phyloP scores from a whole-genome alignment of 2,888 invertebrate genomes.

The Onthophagus sagittarius region DNA sequence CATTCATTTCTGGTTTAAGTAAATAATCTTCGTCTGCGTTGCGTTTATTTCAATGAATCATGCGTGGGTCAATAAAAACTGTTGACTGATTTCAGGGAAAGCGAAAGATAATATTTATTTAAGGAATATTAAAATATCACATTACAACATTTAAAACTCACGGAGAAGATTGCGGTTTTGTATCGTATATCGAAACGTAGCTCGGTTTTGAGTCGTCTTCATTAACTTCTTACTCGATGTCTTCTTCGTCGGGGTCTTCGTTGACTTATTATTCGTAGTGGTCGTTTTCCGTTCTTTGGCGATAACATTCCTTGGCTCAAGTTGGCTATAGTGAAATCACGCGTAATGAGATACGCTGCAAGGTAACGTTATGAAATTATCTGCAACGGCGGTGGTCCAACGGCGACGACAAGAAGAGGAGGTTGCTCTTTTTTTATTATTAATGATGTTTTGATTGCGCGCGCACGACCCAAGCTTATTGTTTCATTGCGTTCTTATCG shows the following conservation, averaged over 20 bases:
- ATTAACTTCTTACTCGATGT: neutral
- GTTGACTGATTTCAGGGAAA: no score
- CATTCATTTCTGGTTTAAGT: neutral
- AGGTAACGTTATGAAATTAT: neutral
- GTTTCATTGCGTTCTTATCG: neutral
- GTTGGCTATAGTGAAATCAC: neutral
- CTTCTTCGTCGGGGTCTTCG: no score
- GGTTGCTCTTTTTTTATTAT: neutral
- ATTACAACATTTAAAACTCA: no score
- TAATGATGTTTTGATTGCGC: neutral
- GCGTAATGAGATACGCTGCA: neutral
- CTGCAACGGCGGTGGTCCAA: neutral
- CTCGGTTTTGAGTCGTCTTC: neutral
- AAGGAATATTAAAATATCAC: no score
- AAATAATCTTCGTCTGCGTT: neutral
- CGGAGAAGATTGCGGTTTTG: neutral
- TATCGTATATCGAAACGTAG: neutral
- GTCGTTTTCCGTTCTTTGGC: neutral
- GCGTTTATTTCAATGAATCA: neutral
- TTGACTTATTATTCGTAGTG: neutral
- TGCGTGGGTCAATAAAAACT: neutral
- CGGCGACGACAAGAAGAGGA: neutral
- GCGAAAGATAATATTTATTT: no score
- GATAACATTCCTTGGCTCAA: neutral
- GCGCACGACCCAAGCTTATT: neutral